A percentile compares a stretch with the other conserved stretches of the same genome.
Evolutionary conservation across 2,888 invertebrate species (phyloP).

Genomic region (Platypus cylindrus): DNA sequence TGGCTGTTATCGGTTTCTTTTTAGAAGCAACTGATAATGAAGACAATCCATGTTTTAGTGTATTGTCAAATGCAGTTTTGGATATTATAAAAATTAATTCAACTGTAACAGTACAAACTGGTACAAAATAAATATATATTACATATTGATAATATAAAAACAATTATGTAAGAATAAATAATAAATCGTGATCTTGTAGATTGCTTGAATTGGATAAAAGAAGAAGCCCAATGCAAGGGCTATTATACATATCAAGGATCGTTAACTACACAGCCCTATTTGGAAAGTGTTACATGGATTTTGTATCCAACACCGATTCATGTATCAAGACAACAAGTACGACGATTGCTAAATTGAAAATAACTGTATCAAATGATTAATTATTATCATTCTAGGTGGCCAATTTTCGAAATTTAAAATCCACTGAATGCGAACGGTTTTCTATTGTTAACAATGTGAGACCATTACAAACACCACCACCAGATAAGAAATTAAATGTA

Average conservation of each 20-base stretch:
- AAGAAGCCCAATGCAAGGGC: constrained; percentile 52
- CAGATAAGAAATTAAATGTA: constrained; percentile 28
- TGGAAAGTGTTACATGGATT: constrained; percentile 64
- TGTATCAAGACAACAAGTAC: constrained; percentile 53
- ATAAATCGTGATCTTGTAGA: constrained; percentile 40
- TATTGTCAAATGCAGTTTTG: constrained; percentile 30
- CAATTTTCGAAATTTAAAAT: constrained; percentile 30
- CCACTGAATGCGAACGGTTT: constrained; percentile 31
- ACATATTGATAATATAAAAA: too few species aligned
- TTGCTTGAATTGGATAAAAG: constrained; percentile 55
- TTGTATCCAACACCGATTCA: constrained; percentile 56
- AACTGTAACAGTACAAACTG: constrained; percentile 26
- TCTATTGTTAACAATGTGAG: constrained; percentile 32
- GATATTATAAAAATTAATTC: constrained; percentile 31
- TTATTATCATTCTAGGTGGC: constrained; percentile 26
- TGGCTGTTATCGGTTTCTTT: constrained; percentile 59
- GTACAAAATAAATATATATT: too few species aligned
- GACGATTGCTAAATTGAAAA: not conserved
- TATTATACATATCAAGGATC: constrained; percentile 64
- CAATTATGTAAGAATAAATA: too few species aligned
- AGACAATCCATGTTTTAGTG: constrained; percentile 32
- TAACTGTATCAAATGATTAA: constrained; percentile 1
- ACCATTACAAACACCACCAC: constrained; percentile 29
- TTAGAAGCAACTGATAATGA: constrained; percentile 36
- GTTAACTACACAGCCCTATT: constrained; percentile 57